A percentile compares a stretch with the other conserved stretches of the same genome.
These are phyloP conservation scores for Serranochromis macrocephalus DNA, from an alignment of 2,113 vertebrate genomes.

Conservation along the genomic window DNA sequence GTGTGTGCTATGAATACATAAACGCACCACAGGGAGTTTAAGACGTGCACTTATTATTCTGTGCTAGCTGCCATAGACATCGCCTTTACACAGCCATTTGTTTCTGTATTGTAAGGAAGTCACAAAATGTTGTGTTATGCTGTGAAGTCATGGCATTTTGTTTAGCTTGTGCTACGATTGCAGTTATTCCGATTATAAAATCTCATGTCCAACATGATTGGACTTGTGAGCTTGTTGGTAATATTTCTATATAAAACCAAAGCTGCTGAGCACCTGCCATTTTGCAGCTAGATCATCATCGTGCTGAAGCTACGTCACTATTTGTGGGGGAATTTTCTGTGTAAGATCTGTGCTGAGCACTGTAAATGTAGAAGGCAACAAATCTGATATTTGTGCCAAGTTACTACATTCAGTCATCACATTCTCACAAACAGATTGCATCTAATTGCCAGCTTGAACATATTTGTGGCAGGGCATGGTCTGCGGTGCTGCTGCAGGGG, in stretches of 20 bases:
- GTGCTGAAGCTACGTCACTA: neutral
- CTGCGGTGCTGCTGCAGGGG: neutral
- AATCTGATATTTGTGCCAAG: neutral
- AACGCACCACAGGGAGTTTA: neutral
- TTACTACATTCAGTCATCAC: neutral
- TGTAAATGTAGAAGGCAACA: neutral
- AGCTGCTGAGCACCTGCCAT: neutral
- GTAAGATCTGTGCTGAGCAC: fast-evolving
- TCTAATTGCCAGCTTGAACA: neutral
- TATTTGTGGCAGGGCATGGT: neutral
- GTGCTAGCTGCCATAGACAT: neutral
- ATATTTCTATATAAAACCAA: neutral
- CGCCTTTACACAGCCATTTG: neutral
- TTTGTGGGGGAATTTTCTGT: neutral
- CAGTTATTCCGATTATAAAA: neutral
- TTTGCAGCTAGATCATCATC: neutral
- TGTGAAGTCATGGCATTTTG: neutral
- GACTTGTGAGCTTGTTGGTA: neutral
- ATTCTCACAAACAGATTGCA: neutral
- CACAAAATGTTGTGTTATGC: neutral
- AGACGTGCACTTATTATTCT: neutral
- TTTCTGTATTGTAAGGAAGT: neutral
- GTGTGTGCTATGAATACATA: neutral
- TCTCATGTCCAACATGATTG: neutral
- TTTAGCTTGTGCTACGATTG: neutral